Evolutionary conservation across 2,113 vertebrate species (phyloP).

Genomic region (Xenopus borealis): DNA sequence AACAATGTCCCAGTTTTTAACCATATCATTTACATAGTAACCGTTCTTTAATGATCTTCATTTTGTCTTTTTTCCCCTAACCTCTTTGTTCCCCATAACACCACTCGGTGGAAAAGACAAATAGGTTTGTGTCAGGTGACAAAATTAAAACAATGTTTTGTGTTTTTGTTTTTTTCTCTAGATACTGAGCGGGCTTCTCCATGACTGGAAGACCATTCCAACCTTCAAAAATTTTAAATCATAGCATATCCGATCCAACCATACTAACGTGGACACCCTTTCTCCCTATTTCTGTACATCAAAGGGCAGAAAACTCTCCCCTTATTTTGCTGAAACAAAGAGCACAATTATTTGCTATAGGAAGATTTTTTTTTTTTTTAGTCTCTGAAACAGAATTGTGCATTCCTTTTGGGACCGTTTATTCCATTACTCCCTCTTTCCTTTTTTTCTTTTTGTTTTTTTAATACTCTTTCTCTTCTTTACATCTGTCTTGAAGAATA

Average conservation of each 20-base stretch:
- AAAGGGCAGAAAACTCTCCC: conserved; percentile 88
- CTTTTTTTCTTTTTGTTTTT: conserved; percentile 58
- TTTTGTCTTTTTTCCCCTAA: too few relatives aligned
- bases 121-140: too few relatives aligned
- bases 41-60: too few relatives aligned
- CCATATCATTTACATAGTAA: too few relatives aligned
- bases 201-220: conserved; percentile 91
- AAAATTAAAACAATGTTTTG: too few relatives aligned
- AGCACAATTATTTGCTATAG: conserved; percentile 89
- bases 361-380: conserved; percentile 68
- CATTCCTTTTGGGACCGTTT: conserved; percentile 85
- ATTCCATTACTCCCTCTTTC: conserved; percentile 52
- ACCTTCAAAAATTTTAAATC: conserved; percentile 79
- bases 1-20: too few relatives aligned
- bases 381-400: conserved; percentile 78
- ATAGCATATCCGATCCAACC: conserved; percentile 95
- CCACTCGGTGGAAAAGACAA: too few relatives aligned
- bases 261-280: conserved; percentile 88
- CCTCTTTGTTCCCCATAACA: too few relatives aligned
- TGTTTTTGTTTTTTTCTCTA: conserved; percentile 39
- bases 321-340: conserved; percentile 88
- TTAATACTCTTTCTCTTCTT: conserved; percentile 64
- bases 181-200: conserved; percentile 70
- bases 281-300: conserved; percentile 71
- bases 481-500: conserved; percentile 58